Conservation (phyloP, 2,888 invertebrate genomes). For the Lasioglossum zephyrum region DNA sequence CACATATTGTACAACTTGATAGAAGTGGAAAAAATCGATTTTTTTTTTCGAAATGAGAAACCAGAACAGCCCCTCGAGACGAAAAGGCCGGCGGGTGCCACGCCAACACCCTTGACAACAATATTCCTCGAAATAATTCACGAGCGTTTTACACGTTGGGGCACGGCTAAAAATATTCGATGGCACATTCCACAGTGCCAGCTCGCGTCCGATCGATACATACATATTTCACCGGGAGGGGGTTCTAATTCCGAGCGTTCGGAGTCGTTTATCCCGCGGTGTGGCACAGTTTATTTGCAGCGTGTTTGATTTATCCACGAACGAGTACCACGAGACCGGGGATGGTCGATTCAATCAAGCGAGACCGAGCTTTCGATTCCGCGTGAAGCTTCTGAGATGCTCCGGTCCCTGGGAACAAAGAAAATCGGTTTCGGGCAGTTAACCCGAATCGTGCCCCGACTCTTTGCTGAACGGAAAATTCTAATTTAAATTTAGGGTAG, state of each 20-base stretch:
- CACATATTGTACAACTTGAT: too few species aligned
- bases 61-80: too few species aligned
- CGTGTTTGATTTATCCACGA: slow-evolving; percentile 41
- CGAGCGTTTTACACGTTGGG: background rate
- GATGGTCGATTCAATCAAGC: background rate
- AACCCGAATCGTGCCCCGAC: slow-evolving; percentile 8
- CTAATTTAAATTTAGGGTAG: background rate
- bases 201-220: slow-evolving; percentile 34
- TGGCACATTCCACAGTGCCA: background rate
- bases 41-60: too few species aligned
- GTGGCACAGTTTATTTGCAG: slow-evolving; percentile 41
- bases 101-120: background rate
- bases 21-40: too few species aligned
- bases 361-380: background rate
- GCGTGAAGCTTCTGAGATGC: background rate
- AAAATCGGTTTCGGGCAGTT: background rate
- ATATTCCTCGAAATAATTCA: slow-evolving; percentile 1
- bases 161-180: slow-evolving; percentile 12
- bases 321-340: background rate
- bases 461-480: background rate
- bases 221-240: slow-evolving; percentile 39
- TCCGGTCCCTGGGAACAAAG: background rate
- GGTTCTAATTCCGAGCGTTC: slow-evolving; percentile 40
- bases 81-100: background rate
- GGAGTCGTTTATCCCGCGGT: slow-evolving; percentile 32